Conservation (phyloP, 2,113 vertebrate genomes). For the Scytalopus superciliaris region DNA sequence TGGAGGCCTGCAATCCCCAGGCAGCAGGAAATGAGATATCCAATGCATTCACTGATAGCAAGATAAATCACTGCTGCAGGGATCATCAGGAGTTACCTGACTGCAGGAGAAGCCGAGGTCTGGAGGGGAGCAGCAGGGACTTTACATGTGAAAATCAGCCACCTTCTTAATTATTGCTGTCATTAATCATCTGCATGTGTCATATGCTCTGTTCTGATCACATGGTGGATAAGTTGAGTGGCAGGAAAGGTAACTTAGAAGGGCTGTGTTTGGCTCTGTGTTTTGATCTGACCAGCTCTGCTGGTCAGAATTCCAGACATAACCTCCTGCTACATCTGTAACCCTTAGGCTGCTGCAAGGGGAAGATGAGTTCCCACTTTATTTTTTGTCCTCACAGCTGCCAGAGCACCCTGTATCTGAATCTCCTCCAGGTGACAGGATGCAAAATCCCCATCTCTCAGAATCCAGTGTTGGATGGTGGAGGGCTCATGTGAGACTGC, state of each 20-base stretch:
- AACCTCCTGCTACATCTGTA: neutral
- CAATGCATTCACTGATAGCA: neutral
- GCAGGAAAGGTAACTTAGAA: neutral
- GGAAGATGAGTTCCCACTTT: neutral
- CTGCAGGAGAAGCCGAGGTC: neutral
- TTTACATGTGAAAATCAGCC: neutral
- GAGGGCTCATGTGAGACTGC: neutral
- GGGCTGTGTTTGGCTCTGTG: neutral
- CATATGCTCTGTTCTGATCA: neutral
- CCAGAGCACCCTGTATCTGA: neutral
- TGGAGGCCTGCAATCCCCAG: neutral
- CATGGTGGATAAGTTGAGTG: neutral
- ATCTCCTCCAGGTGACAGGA: neutral
- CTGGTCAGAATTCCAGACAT: neutral
- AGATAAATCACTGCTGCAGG: slow-evolving; percentile 21
- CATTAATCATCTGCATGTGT: neutral
- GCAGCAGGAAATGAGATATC: neutral
- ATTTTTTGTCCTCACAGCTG: neutral
- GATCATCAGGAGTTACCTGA: neutral
- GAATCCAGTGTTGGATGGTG: neutral
- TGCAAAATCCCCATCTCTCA: neutral
- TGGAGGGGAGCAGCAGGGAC: neutral
- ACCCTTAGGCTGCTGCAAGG: neutral
- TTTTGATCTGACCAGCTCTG: neutral
- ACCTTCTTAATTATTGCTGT: slow-evolving; percentile 4